Conservation (phyloP, 2,797 vertebrate genomes). For the Basileuterus tristriatus region DNA sequence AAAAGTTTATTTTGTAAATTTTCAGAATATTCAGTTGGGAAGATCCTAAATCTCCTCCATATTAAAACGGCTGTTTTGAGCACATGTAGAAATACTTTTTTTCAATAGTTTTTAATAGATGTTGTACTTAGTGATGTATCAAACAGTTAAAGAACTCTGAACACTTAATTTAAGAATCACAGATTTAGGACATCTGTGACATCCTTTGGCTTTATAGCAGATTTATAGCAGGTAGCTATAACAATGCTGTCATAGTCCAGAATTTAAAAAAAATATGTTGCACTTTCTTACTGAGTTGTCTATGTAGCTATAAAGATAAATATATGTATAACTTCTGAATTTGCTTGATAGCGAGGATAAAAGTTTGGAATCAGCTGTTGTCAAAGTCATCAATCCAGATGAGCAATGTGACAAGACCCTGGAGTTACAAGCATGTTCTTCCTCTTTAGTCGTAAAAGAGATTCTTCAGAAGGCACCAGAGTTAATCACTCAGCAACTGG, state of each 20-base stretch:
- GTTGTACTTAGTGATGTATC: background rate
- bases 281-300: background rate
- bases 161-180: background rate
- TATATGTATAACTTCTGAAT: background rate
- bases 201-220: background rate
- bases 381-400: constrained; percentile 86
- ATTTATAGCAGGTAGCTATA: background rate
- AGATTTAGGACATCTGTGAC: background rate
- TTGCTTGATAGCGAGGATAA: constrained; percentile 81
- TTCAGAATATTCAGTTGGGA: background rate
- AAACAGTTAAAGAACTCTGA: background rate
- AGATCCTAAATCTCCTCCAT: background rate
- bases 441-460: constrained; percentile 85
- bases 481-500: constrained; percentile 86
- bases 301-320: background rate
- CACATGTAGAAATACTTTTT: background rate
- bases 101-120: background rate
- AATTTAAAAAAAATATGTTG: background rate
- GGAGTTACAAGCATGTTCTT: constrained; percentile 75
- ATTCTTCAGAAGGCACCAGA: constrained; percentile 91
- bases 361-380: constrained; percentile 84
- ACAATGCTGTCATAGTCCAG: background rate
- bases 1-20: rapidly evolving
- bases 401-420: constrained; percentile 75
- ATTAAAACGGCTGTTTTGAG: background rate